These are phyloP conservation scores for Alouatta palliata DNA, from an alignment of 2,113 vertebrate species.

Conservation along the genomic window DNA sequence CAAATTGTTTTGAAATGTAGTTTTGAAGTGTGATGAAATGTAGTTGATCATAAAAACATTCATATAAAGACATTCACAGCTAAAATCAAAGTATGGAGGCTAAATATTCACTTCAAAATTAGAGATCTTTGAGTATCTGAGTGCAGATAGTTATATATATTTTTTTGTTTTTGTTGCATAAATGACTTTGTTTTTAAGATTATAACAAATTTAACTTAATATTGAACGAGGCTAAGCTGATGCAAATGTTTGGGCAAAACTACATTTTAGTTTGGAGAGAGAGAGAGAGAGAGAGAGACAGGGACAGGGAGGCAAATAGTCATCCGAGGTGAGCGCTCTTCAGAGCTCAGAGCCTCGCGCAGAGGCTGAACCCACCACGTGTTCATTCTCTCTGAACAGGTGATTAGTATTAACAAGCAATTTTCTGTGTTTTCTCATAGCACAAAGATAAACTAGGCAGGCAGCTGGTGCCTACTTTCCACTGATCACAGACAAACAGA, in stretches of 20 bases:
- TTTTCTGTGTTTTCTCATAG: too few species aligned
- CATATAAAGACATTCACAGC: neutral
- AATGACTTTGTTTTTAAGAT: neutral
- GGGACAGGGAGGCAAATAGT: too few species aligned
- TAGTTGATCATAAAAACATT: neutral
- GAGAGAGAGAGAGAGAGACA: too few species aligned
- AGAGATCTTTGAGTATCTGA: neutral
- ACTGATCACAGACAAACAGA: too few species aligned
- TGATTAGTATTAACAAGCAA: too few species aligned
- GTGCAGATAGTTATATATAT: neutral
- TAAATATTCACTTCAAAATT: neutral
- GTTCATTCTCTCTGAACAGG: too few species aligned
- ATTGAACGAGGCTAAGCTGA: neutral
- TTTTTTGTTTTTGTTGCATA: neutral
- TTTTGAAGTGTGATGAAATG: neutral
- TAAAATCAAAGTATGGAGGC: conserved; percentile 12
- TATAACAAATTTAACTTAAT: neutral
- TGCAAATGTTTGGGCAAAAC: neutral
- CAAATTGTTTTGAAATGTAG: conserved; percentile 28
- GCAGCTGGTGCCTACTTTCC: too few species aligned
- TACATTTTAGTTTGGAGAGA: too few species aligned
- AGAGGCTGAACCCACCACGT: too few species aligned
- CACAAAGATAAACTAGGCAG: too few species aligned
- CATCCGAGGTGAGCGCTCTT: too few species aligned
- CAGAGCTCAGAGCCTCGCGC: too few species aligned